Evolutionary conservation across 2,113 vertebrate species (phyloP).

Genomic region (Zingel zingel): DNA sequence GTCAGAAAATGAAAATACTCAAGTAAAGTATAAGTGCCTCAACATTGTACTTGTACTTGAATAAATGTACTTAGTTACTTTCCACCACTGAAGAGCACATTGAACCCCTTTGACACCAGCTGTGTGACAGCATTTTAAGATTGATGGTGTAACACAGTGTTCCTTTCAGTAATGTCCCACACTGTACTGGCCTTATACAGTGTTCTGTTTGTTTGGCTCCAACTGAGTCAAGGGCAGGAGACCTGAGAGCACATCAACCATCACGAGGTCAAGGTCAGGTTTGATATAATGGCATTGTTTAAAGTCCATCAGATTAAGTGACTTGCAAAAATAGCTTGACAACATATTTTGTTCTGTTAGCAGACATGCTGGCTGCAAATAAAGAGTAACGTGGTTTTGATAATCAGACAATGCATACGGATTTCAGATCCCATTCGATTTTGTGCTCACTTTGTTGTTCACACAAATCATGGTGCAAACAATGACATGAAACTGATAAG

Average conservation of each 20-base stretch:
- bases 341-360: not conserved
- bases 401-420: not conserved
- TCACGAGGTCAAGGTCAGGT: constrained; percentile 12
- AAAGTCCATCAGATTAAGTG: not conserved
- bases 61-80: too few relatives aligned
- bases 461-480: constrained; percentile 52
- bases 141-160: constrained; percentile 22
- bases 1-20: too few relatives aligned
- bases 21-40: too few relatives aligned
- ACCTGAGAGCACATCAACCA: not conserved
- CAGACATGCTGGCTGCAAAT: not conserved
- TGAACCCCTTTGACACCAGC: not conserved
- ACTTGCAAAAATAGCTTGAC: not conserved
- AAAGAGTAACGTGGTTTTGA: not conserved
- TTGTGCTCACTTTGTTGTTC: constrained; percentile 33
- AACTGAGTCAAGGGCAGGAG: not conserved
- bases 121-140: constrained; percentile 4
- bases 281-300: not conserved
- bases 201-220: constrained; percentile 25
- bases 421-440: constrained; percentile 13
- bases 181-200: not conserved
- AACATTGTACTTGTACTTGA: too few relatives aligned
- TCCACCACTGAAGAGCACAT: not conserved
- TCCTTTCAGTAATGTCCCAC: constrained; percentile 23
- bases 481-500: constrained; percentile 72